Percentiles rank a stretch among this genome's conserved stretches.
Conservation (phyloP, 2,797 vertebrate species). For the Leptodactylus fallax region DNA sequence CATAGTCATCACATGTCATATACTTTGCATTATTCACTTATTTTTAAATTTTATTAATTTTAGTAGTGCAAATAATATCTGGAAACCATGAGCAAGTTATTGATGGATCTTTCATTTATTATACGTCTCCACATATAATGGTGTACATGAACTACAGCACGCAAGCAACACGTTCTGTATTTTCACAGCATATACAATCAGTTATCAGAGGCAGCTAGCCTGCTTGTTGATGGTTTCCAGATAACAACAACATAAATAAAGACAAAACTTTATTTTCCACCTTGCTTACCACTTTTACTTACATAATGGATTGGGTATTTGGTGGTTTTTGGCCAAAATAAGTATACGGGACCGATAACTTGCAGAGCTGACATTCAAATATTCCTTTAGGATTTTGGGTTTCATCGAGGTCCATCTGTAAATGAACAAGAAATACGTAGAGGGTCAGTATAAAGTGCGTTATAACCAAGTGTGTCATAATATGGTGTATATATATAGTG, state of each 20-base stretch:
- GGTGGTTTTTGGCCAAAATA: conserved; percentile 88
- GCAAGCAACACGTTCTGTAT: too few relatives aligned
- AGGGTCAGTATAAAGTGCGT: too few relatives aligned
- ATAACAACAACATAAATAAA: background rate
- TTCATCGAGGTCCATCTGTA: conserved; percentile 74
- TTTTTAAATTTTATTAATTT: background rate
- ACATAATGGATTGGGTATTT: conserved; percentile 82
- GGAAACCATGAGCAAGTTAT: background rate
- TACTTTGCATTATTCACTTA: too few relatives aligned
- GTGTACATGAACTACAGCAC: background rate
- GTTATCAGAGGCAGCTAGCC: background rate
- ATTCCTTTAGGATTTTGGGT: conserved; percentile 66
- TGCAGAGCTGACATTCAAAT: conserved; percentile 85
- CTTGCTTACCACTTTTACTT: conserved; percentile 70
- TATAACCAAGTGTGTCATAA: too few relatives aligned
- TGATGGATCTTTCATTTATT: background rate
- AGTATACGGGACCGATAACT: conserved; percentile 77
- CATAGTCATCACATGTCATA: too few relatives aligned
- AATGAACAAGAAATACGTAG: conserved; percentile 43
- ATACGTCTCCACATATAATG: background rate
- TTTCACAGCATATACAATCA: background rate
- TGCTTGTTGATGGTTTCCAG: background rate
- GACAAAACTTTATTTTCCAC: background rate
- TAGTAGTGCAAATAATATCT: background rate
- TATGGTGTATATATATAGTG: too few relatives aligned